Evolutionary conservation across 2,888 invertebrate genomes (phyloP).

Genomic region (Aethes cnicana): DNA sequence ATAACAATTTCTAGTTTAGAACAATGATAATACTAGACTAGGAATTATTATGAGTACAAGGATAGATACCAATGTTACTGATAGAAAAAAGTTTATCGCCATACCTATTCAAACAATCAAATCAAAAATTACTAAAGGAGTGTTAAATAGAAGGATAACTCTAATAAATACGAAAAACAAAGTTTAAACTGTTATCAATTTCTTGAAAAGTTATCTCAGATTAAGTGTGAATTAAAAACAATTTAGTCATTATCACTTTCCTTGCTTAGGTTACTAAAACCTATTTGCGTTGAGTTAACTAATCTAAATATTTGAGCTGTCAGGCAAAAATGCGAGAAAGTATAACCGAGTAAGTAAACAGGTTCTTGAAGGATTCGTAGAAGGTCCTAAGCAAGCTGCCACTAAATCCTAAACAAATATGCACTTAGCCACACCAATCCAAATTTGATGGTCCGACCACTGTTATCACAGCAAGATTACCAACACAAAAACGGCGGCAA

Average conservation of each 20-base stretch:
- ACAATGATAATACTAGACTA: too few species aligned
- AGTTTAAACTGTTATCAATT: conserved; percentile 9
- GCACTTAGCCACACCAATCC: conserved; percentile 10
- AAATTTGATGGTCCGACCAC: conserved; percentile 22
- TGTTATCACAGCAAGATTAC: conserved; percentile 10
- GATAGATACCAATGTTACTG: too few species aligned
- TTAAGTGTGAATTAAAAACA: conserved; percentile 15
- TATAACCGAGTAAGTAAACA: conserved; percentile 9
- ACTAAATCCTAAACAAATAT: conserved; percentile 31
- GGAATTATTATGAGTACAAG: too few species aligned
- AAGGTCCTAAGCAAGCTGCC: conserved; percentile 26
- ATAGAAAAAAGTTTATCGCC: too few species aligned
- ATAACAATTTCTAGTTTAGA: too few species aligned
- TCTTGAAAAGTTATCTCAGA: conserved; percentile 13
- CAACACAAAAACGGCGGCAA: background rate
- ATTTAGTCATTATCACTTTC: conserved; percentile 19
- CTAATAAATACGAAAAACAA: background rate
- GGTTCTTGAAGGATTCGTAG: conserved; percentile 10
- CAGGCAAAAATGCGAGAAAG: conserved; percentile 27
- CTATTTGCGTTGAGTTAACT: conserved; percentile 9
- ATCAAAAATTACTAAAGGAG: too few species aligned
- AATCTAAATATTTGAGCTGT: conserved; percentile 26
- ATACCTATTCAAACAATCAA: background rate
- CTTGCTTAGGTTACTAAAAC: background rate
- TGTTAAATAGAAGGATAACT: conserved; percentile 9